Conservation (phyloP, 53 echinoderm and acorn worm species). For the Arbacia lixula region DNA sequence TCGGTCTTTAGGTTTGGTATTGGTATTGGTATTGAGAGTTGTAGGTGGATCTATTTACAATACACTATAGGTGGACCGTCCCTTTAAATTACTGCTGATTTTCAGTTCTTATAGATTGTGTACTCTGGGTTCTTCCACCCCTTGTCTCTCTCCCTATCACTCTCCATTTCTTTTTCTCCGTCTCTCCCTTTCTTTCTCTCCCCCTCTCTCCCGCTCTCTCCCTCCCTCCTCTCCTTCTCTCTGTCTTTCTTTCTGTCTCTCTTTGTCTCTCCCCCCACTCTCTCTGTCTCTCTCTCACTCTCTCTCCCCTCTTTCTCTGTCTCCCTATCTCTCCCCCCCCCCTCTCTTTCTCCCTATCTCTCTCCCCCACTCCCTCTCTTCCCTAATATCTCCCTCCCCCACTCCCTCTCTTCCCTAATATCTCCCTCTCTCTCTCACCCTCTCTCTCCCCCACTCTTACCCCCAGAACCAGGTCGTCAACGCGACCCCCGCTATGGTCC, state of each 20-base stretch:
- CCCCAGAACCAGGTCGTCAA: conserved; percentile 19
- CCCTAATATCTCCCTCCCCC: background rate
- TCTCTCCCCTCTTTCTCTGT: background rate
- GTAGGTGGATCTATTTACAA: too few relatives aligned
- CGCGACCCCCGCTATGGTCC: conserved; percentile 16
- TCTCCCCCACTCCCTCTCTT: background rate
- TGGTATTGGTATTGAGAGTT: too few relatives aligned
- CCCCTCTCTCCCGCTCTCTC: background rate
- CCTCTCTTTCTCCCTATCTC: background rate
- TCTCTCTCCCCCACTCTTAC: background rate
- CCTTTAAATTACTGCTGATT: too few relatives aligned
- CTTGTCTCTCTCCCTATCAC: too few relatives aligned
- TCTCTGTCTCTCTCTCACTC: background rate
- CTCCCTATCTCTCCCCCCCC: background rate
- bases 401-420: background rate
- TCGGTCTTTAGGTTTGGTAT: too few relatives aligned
- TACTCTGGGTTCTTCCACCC: too few relatives aligned
- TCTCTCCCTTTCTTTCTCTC: too few relatives aligned
- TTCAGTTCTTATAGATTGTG: too few relatives aligned
- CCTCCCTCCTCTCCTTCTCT: background rate
- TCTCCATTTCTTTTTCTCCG: too few relatives aligned
- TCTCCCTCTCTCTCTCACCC: background rate
- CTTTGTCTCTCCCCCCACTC: background rate
- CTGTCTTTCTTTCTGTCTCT: background rate
- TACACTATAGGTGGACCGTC: too few relatives aligned